Evolutionary conservation across 1,140 invertebrate genomes (phyloP), one percentile per base, ranked within the genome.

Genomic region (Anastrepha ludens): DNA sequence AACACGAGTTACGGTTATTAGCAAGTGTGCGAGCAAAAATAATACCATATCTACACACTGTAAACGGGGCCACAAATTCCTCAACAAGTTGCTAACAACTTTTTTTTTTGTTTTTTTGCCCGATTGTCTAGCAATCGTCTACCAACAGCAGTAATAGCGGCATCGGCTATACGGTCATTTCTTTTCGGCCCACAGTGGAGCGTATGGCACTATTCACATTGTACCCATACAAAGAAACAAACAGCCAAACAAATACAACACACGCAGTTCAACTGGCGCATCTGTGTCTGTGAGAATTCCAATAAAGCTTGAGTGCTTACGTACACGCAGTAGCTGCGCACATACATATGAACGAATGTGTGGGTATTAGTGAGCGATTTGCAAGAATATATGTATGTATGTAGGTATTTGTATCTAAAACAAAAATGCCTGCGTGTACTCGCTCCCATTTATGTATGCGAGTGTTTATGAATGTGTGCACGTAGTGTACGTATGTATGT

Each of bases 201-300:
- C 74, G 74, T 81, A 81, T 55, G 7, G 50, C 74, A 29, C 17
- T 29, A 58, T 41, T 17, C 74, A 62, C 15, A 11, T 55, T 55
- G 50, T 55, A 47, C 41, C 4, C 67, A 70, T 41, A 41, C 17
- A 44, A 3, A 44, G 17, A 74, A 7, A 44, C 41, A 41, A 2
- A 74, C 15, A 74, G 4, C 20, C 2, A 65, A 0, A 55, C 50
- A 55, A 55, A 55, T 8, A 55, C 50, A 47, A 20, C 44, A 20
- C 44, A n/a, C 74, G 17, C 47, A 81, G 74, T 47, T 47, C 41
- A 55, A 20, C 7, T 81, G 74, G 74, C 74, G 74, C 74, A 55
- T 81, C n/a, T 81, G 74, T 81, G 47, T 50, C 74, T 81, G 74
- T 81, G 74, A 81, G 74, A 81, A 81, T 55, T 81, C 55, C 47